Percentiles rank a stretch among this genome's conserved stretches.
Evolutionary conservation across 2,797 vertebrate genomes (phyloP).

Genomic region (Pipistrellus pipistrellus): DNA sequence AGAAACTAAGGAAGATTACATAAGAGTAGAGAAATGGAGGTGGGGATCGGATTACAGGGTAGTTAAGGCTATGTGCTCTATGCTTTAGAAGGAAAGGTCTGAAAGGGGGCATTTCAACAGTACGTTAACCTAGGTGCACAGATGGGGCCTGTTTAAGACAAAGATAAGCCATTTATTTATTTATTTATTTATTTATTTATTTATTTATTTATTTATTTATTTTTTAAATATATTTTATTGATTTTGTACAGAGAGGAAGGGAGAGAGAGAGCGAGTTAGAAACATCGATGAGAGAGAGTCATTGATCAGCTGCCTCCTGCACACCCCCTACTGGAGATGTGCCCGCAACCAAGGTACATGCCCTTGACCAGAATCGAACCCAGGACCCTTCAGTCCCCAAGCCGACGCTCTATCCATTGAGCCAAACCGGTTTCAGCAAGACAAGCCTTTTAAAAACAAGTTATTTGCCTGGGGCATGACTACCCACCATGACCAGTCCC

Average conservation of each 20-base stretch:
- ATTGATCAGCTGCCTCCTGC: no score
- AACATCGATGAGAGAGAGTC: no score
- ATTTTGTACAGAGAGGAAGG: no score
- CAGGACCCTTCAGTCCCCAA: no score
- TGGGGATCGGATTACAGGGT: neutral
- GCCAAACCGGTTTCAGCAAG: neutral
- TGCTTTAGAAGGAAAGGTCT: neutral
- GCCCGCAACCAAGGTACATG: no score
- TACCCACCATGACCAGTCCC: neutral
- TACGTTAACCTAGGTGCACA: neutral
- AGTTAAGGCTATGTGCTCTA: neutral
- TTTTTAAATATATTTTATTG: no score
- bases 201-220: no score
- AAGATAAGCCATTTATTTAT: neutral
- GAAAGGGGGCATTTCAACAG: neutral
- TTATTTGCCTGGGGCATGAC: neutral
- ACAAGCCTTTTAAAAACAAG: neutral
- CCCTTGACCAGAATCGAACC: no score
- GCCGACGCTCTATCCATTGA: no score
- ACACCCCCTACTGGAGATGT: no score
- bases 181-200: no score
- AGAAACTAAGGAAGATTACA: neutral
- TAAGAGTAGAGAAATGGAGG: neutral
- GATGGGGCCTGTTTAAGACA: neutral
- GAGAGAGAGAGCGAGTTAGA: no score